phyloP scores from a whole-genome alignment of 2,113 vertebrate genomes.

The Sinocyclocheilus maitianheensis region DNA sequence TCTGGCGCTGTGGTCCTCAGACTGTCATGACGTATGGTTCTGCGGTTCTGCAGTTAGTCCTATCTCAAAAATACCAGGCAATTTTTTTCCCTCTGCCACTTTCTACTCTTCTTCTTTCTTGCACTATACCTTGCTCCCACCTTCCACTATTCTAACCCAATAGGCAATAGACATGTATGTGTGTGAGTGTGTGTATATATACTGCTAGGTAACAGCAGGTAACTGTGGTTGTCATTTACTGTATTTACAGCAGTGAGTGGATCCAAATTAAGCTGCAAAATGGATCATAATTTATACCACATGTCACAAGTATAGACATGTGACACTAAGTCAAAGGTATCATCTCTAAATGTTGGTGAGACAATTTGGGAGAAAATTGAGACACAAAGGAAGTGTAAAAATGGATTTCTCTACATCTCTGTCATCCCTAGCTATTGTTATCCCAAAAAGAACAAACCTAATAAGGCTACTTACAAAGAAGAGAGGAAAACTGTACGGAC shows the following conservation, averaged over 20 bases:
- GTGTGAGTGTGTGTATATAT: not conserved
- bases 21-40: too few relatives aligned
- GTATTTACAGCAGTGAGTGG: not conserved
- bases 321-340: not conserved
- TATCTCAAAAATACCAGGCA: constrained; percentile 53
- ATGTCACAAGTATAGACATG: not conserved
- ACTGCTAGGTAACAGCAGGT: not conserved
- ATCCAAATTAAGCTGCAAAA: not conserved
- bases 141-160: constrained; percentile 16
- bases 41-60: too few relatives aligned
- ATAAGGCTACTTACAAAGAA: not conserved
- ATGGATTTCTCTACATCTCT: not conserved
- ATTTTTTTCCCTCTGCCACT: constrained; percentile 29
- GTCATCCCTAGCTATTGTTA: not conserved
- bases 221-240: not conserved
- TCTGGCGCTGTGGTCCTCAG: too few relatives aligned
- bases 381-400: not conserved
- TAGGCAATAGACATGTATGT: not conserved
- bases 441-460: not conserved
- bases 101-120: not conserved
- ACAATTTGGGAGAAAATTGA: not conserved
- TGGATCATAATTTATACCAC: not conserved
- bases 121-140: constrained; percentile 11
- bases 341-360: not conserved
- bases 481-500: not conserved